A percentile compares a stretch with the other conserved stretches of the same genome.
Conservation (phyloP, 2,113 vertebrate genomes). For the Pangasianodon gigas region DNA sequence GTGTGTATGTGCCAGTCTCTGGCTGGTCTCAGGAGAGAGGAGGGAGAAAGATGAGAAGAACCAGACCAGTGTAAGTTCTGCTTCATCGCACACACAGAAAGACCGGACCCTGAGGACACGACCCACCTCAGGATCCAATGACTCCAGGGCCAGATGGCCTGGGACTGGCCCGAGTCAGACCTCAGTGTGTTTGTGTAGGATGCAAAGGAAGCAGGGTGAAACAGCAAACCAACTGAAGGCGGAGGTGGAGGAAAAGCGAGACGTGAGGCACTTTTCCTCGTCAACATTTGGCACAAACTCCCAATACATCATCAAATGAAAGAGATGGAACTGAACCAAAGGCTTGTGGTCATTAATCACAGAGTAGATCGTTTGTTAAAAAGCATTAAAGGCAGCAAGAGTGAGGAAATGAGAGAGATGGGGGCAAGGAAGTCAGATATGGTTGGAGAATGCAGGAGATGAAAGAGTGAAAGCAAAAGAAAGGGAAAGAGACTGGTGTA, state of each 20-base stretch:
- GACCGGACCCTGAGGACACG: slow-evolving; percentile 40
- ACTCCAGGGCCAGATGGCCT: slow-evolving; percentile 47
- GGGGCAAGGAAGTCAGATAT: slow-evolving; percentile 25
- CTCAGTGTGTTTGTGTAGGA: background rate
- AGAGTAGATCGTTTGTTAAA: slow-evolving; percentile 30
- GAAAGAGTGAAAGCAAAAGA: slow-evolving; percentile 10
- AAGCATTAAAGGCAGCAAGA: slow-evolving; percentile 11
- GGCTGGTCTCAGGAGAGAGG: slow-evolving; percentile 43
- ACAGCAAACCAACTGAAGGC: slow-evolving; percentile 19
- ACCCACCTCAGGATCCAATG: slow-evolving; percentile 49
- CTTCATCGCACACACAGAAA: slow-evolving; percentile 46
- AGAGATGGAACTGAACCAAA: slow-evolving; percentile 40
- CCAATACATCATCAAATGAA: slow-evolving; percentile 40
- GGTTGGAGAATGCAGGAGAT: slow-evolving; percentile 5
- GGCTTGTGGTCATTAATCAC: slow-evolving; percentile 43
- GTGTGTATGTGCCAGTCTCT: slow-evolving; percentile 12
- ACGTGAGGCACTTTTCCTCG: slow-evolving; percentile 6
- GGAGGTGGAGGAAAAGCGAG: slow-evolving; percentile 29
- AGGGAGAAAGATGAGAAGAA: slow-evolving; percentile 39
- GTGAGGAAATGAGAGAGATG: slow-evolving; percentile 5
- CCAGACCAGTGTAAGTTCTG: slow-evolving; percentile 20
- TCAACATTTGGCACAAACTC: slow-evolving; percentile 40
- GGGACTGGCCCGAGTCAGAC: slow-evolving; percentile 39
- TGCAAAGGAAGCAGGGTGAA: slow-evolving; percentile 37
- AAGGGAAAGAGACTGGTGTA: background rate